Evolutionary conservation across 2,888 invertebrate genomes (phyloP), one percentile per base, ranked within the genome.

Genomic region (Drosophila suboccidentalis): DNA sequence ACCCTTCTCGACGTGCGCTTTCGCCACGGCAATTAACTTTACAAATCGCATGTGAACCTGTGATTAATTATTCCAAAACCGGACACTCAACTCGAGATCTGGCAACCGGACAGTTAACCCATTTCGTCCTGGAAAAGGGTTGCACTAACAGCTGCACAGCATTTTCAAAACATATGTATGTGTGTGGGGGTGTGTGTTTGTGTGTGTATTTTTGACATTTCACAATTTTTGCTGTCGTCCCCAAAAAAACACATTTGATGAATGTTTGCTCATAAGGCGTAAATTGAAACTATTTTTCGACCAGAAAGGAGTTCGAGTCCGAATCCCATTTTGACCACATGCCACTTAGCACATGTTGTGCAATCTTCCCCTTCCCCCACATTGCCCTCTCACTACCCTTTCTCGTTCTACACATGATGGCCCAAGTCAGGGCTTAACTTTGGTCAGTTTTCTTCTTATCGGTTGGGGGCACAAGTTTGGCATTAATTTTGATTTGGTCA

Each of bases 1-100:
- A 61, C 59, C 71, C 74, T 64, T 49, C 68, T 67, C 63, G 62
- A 54, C 65, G 62, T 78, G 74, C 71, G 79, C 85, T 87, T 87
- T 87, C 88, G 89, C 80, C 80, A 84, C 83, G 90, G 81, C 84
- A 91, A 90, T 91, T 91, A 91, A 85, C 85, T 89, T 85, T 83
- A 90, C 85, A 90, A 89, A 90, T 91, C 87, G 90, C 90, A 90
- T 90, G 89, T 90, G 90, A 83, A 83, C 65, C 84, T 75, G 86
- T 91, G 91, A 91, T 91, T 91, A 91, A 91, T 91, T 91, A 91
- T 91, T 86, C 90, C 83, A 75, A 84, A 90, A 90, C 90, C 86
- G 90, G 88, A 90, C 87, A 86, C 77, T 74, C 68, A 58, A 55
- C 74, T 79, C 65, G 39, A 54, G 53, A 55, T 55, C 67, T 38